Evolutionary conservation across 2,113 vertebrate genomes (phyloP).

Genomic region (Etia nguti): DNA sequence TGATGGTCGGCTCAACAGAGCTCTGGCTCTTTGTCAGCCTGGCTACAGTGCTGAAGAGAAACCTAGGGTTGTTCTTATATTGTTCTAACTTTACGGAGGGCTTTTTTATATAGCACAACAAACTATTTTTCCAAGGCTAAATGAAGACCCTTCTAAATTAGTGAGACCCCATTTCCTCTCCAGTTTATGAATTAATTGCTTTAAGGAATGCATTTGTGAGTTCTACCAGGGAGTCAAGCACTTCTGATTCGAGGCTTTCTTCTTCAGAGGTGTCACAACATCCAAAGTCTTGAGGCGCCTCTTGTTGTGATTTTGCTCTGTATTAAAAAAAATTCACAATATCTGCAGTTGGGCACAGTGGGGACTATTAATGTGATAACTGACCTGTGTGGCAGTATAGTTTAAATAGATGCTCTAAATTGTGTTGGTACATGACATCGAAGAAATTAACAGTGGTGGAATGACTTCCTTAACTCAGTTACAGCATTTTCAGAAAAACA

Average conservation of each 20-base stretch:
- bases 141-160: neutral
- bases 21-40: neutral
- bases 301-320: neutral
- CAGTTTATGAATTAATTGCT: neutral
- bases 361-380: neutral
- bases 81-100: neutral
- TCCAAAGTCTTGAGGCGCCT: neutral
- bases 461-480: neutral
- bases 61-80: neutral
- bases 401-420: neutral
- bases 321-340: neutral
- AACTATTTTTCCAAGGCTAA: neutral
- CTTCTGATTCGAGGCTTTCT: neutral
- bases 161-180: neutral
- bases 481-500: neutral
- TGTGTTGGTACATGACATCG: neutral
- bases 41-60: neutral
- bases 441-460: neutral
- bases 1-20: neutral
- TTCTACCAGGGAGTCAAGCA: neutral
- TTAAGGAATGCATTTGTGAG: neutral
- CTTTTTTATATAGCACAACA: neutral
- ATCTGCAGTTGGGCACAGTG: neutral
- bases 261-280: neutral
- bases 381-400: neutral